Conservation (phyloP, 2,797 vertebrate species). For the Tamandua tetradactyla region DNA sequence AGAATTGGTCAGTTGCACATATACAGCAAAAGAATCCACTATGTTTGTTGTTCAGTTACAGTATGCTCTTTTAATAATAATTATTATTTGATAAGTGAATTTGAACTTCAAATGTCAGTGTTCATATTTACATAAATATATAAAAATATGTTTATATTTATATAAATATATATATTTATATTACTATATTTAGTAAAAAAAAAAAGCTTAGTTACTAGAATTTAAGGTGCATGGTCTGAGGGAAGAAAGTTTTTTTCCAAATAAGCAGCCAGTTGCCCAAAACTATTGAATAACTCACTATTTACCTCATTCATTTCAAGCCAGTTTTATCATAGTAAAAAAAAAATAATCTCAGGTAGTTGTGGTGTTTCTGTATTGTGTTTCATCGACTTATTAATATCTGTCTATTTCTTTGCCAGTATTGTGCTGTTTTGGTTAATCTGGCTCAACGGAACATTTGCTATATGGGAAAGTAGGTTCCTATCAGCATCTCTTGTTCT, state of each 20-base stretch:
- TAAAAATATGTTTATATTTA: constrained; percentile 7
- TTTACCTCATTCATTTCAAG: not conserved
- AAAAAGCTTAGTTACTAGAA: no score
- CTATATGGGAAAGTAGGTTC: constrained; percentile 36
- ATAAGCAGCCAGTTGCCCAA: not conserved
- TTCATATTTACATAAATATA: no score
- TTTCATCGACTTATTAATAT: not conserved
- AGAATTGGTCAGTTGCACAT: no score
- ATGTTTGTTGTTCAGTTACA: no score
- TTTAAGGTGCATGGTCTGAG: not conserved
- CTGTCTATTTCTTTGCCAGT: constrained; percentile 32
- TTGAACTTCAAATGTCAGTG: not conserved
- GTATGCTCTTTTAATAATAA: not conserved
- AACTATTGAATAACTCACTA: constrained; percentile 10
- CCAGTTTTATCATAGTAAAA: not conserved
- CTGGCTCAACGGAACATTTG: not conserved
- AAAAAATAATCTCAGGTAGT: not conserved
- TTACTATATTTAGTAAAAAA: no score
- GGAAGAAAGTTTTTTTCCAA: not conserved
- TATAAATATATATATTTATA: no score
- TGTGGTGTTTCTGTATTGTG: not conserved
- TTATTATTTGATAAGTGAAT: constrained; percentile 25
- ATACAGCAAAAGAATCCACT: no score
- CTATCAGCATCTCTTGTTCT: not conserved
- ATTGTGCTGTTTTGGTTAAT: constrained; percentile 22